Evolutionary conservation across 1,140 invertebrate genomes (phyloP).

Genomic region (Temnothorax longispinosus): DNA sequence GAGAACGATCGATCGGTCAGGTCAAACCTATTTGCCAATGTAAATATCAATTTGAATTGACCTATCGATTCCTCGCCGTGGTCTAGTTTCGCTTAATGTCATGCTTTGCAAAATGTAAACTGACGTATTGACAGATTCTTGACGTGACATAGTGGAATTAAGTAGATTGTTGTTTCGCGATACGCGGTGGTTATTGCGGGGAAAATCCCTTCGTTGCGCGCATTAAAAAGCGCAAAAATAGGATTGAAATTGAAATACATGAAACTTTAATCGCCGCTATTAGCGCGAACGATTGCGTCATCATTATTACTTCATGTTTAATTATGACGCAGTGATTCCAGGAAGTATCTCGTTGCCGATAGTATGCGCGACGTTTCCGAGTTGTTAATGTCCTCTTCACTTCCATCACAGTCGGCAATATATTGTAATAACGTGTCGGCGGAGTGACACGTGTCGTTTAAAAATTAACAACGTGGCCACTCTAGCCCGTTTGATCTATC

Average conservation of each 20-base stretch:
- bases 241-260: background rate
- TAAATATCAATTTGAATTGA: conserved; percentile 55
- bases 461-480: conserved; percentile 58
- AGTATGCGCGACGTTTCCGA: conserved; percentile 33
- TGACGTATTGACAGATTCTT: conserved; percentile 14
- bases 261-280: conserved; percentile 3
- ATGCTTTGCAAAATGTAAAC: conserved; percentile 41
- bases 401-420: conserved; percentile 44
- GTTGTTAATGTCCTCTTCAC: conserved; percentile 45
- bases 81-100: conserved; percentile 10
- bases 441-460: conserved; percentile 58
- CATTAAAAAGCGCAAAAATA: conserved; percentile 7
- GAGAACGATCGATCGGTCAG: conserved; percentile 23
- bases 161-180: background rate
- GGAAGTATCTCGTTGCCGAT: conserved; percentile 39
- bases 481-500: conserved; percentile 54
- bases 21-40: background rate
- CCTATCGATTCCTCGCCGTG: conserved; percentile 20
- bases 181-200: background rate
- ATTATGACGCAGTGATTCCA: conserved; percentile 23
- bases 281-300: conserved; percentile 18
- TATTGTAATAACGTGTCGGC: conserved; percentile 44
- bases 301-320: conserved; percentile 40
- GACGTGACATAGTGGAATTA: conserved; percentile 9
- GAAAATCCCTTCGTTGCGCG: background rate